Percentiles rank a stretch among this genome's conserved stretches.
Conservation (phyloP, 2,113 vertebrate species). For the Melozone crissalis region DNA sequence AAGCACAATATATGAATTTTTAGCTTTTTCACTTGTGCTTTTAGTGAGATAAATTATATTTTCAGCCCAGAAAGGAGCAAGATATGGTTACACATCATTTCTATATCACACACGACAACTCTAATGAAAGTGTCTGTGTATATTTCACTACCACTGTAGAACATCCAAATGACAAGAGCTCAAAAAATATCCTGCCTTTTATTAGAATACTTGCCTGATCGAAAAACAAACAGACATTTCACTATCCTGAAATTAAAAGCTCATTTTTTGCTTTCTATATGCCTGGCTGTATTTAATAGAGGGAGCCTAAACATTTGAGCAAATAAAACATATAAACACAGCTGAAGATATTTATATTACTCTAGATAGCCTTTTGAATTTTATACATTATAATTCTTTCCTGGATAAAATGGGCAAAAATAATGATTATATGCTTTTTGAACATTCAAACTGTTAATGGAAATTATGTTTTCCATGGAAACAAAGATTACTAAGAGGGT, state of each 20-base stretch:
- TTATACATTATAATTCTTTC: slow-evolving; percentile 1
- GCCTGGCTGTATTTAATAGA: not conserved
- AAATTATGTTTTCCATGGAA: slow-evolving; percentile 54
- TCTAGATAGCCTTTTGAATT: not conserved
- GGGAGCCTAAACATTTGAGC: not conserved
- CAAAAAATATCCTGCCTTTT: slow-evolving; percentile 6
- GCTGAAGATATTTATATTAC: not conserved
- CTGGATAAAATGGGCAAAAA: slow-evolving; percentile 32
- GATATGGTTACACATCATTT: not conserved
- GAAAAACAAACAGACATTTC: not conserved
- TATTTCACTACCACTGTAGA: not conserved
- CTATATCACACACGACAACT: not conserved
- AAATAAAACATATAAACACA: slow-evolving; percentile 1
- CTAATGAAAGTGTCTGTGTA: not conserved
- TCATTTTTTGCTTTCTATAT: not conserved
- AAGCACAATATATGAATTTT: not conserved
- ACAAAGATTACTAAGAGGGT: slow-evolving; percentile 34
- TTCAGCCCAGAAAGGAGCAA: not conserved
- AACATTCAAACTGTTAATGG: slow-evolving; percentile 20
- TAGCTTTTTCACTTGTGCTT: not conserved
- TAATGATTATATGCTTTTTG: not conserved
- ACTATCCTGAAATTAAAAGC: not conserved
- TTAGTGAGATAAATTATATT: slow-evolving; percentile 5
- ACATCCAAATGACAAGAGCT: slow-evolving; percentile 9
- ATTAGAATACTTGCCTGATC: not conserved